Conservation (phyloP, 2,113 vertebrate genomes). For the Salvelinus namaycush region DNA sequence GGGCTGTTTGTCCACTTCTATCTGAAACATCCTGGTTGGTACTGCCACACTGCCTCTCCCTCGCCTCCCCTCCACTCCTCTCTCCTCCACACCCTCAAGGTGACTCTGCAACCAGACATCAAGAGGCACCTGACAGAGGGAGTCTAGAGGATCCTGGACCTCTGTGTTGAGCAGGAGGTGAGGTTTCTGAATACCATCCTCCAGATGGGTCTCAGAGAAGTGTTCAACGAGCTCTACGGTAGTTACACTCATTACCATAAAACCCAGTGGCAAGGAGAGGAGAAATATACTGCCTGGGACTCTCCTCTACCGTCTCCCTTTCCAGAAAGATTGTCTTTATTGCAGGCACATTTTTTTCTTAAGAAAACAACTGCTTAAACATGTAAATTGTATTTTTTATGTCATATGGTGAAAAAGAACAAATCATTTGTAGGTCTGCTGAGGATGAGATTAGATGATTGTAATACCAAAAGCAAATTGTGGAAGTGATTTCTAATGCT, state of each 20-base stretch:
- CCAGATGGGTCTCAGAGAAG: slow-evolving; percentile 81
- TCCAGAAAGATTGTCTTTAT: not conserved
- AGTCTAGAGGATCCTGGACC: slow-evolving; percentile 88
- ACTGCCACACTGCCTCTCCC: not conserved
- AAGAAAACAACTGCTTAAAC: not conserved
- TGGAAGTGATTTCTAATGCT: no score
- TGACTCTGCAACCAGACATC: slow-evolving; percentile 85
- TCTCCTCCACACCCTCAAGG: slow-evolving; percentile 66
- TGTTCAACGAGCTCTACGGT: slow-evolving; percentile 85
- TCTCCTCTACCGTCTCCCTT: not conserved
- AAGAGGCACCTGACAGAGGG: slow-evolving; percentile 90
- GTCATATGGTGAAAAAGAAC: not conserved
- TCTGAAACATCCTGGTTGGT: no score
- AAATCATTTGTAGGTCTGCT: no score
- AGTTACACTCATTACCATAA: slow-evolving; percentile 88
- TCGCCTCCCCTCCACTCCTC: not conserved
- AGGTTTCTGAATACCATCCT: slow-evolving; percentile 83
- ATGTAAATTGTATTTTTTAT: not conserved
- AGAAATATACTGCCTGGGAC: slow-evolving; percentile 82
- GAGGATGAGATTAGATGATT: no score
- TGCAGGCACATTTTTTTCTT: not conserved
- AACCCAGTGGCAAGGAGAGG: slow-evolving; percentile 87
- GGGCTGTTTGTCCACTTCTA: no score
- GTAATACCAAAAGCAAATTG: no score
- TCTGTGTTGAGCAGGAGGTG: slow-evolving; percentile 84